phyloP scores from a whole-genome alignment of 2,888 invertebrate genomes.

The Iphiclides podalirius region DNA sequence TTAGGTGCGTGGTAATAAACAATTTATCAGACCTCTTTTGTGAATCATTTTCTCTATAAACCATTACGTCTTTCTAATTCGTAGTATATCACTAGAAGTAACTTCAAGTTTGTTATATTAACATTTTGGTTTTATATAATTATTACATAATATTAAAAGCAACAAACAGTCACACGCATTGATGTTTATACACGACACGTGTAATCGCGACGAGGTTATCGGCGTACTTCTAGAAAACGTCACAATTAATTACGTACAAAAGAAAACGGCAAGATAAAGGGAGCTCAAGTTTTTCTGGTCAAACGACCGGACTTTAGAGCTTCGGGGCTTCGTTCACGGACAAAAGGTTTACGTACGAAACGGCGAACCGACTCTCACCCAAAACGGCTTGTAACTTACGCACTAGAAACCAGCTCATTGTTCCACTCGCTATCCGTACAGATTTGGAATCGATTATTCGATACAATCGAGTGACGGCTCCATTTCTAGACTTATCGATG shows the following conservation, averaged over 20 bases:
- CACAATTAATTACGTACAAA: slow-evolving; percentile 10
- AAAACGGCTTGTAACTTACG: slow-evolving; percentile 10
- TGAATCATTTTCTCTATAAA: too few relatives aligned
- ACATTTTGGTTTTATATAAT: too few relatives aligned
- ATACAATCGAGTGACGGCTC: slow-evolving; percentile 35
- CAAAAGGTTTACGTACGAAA: slow-evolving; percentile 10
- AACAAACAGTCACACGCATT: background rate
- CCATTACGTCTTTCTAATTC: too few relatives aligned
- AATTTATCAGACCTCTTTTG: too few relatives aligned
- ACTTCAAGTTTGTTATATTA: background rate
- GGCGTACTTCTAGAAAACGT: background rate
- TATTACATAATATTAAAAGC: background rate
- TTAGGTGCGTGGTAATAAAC: too few relatives aligned
- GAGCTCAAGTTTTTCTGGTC: slow-evolving; percentile 7
- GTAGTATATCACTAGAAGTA: too few relatives aligned
- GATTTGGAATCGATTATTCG: slow-evolving; percentile 37
- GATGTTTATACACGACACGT: background rate
- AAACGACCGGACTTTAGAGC: background rate
- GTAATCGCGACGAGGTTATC: slow-evolving; percentile 12
- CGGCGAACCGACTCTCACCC: slow-evolving; percentile 12
- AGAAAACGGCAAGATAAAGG: slow-evolving; percentile 12
- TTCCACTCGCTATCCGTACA: slow-evolving; percentile 30
- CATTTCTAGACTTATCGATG: slow-evolving; percentile 36
- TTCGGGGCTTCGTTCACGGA: slow-evolving; percentile 5
- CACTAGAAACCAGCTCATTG: slow-evolving; percentile 36